Base-by-base conservation (phyloP, 1,140 invertebrate genomes). In the Diabrotica undecimpunctata region DNA sequence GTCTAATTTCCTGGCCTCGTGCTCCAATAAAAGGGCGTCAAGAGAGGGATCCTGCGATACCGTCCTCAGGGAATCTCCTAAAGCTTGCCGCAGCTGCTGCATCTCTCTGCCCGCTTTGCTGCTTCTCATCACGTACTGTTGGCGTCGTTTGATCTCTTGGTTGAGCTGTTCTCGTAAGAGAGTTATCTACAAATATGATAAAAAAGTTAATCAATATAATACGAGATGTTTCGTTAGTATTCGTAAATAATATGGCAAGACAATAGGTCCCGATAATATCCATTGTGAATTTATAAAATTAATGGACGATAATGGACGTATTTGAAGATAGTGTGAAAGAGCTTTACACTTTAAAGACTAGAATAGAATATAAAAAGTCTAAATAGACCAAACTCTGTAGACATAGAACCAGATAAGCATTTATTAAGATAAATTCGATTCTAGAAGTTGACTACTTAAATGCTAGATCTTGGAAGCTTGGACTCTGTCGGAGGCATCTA, bases 141-240 rank as follows among this genome's bases (percentile, higher is more conserved):
- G 93, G 6, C 93, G 84, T 7, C 92, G 86, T 71, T 92, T 92
- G 14, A 94, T 89, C 81, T 95, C 93, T 72, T 93, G 90, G 55
- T 88, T 87, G 54, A 96, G 82, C 80, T 96, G 93, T 64, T 92
- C 88, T 53, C 92, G 86, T 54, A 94, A 75, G 75, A 88, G 78
- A 60, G 87, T 85, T 64, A 90, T 85, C 87, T 90, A 67, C 52
- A 59, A 65, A 25, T 25, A 25, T 25, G 25, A 4, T 25, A 4
- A 25, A 25, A 25, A 25, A 2, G 7, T n/a, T 6, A 54, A 61
- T 46, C 12, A 51, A 10, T 10, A 2, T 12, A 50, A 50, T 51
- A 51, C 9, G 4, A 4, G 46, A 12, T 2, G 12, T 51, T 10
- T n/a, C n/a, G n/a, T n/a, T n/a, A n/a, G n/a, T 51, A 12, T 51